These are phyloP conservation scores for Trichomalopsis sarcophagae DNA, from an alignment of 1,140 invertebrate genomes.

Conservation along the genomic window DNA sequence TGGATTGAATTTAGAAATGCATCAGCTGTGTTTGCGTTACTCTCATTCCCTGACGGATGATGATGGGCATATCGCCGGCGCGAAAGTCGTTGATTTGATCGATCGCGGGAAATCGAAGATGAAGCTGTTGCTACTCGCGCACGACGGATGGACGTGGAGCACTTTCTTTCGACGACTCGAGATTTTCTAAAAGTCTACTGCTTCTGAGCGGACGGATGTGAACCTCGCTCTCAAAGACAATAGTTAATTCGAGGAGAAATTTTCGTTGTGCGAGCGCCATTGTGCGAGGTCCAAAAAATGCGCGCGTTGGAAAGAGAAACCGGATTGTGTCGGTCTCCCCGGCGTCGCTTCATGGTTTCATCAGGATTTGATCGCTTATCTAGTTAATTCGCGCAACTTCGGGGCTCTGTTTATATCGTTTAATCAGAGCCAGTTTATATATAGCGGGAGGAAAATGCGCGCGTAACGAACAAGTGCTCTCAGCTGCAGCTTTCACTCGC, in stretches of 20 bases:
- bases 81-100: too few relatives aligned
- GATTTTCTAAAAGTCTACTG: too few relatives aligned
- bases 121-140: too few relatives aligned
- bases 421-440: not conserved
- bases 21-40: not conserved
- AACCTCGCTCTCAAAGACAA: constrained; percentile 31
- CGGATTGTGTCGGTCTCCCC: not conserved
- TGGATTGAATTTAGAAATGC: too few relatives aligned
- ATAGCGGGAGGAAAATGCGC: not conserved
- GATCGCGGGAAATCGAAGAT: too few relatives aligned
- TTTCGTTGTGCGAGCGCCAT: not conserved
- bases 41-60: not conserved
- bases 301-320: not conserved
- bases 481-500: not conserved
- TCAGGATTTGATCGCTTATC: constrained; percentile 1
- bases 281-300: constrained; percentile 13
- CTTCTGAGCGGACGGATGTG: not conserved
- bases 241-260: constrained; percentile 44
- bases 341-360: not conserved
- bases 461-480: not conserved
- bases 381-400: constrained; percentile 7
- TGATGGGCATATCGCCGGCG: not conserved
- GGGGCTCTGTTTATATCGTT: constrained; percentile 6
- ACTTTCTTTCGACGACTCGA: too few relatives aligned
- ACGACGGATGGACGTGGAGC: too few relatives aligned